phyloP scores from a whole-genome alignment of 1,140 invertebrate genomes.

The Trissolcus basalis region DNA sequence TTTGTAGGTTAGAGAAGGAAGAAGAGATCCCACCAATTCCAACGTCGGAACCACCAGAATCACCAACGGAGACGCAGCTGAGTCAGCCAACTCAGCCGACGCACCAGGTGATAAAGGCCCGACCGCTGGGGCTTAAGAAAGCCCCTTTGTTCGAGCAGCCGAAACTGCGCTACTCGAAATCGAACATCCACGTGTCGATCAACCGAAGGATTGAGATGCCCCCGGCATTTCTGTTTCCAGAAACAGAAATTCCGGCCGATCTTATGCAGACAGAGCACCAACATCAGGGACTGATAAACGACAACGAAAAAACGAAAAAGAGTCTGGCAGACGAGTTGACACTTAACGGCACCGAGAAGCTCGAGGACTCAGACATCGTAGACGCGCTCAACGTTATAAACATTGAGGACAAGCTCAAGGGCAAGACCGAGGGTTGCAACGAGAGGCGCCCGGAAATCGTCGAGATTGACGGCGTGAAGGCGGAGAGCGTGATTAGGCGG shows the following conservation, averaged over 20 bases:
- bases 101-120: constrained; percentile 84
- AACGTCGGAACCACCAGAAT: constrained; percentile 73
- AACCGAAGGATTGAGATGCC: constrained; percentile 88
- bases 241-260: constrained; percentile 81
- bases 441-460: constrained; percentile 55
- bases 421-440: constrained; percentile 68
- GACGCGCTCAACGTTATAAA: constrained; percentile 73
- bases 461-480: constrained; percentile 72
- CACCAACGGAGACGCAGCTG: constrained; percentile 67
- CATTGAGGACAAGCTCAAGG: constrained; percentile 72
- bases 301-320: constrained; percentile 64
- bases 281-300: constrained; percentile 54
- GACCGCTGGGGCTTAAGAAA: constrained; percentile 87
- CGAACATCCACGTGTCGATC: constrained; percentile 81
- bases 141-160: constrained; percentile 85
- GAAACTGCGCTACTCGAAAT: constrained; percentile 80
- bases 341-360: constrained; percentile 63
- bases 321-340: constrained; percentile 28
- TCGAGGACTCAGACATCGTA: constrained; percentile 73
- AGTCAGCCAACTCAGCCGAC: constrained; percentile 57
- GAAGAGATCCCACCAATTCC: constrained; percentile 74
- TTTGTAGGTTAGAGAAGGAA: constrained; percentile 69
- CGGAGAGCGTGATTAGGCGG: constrained; percentile 78
- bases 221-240: constrained; percentile 86
- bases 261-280: constrained; percentile 75